Conservation (phyloP, 1,140 invertebrate species). For the Hesperophylax magnus region DNA sequence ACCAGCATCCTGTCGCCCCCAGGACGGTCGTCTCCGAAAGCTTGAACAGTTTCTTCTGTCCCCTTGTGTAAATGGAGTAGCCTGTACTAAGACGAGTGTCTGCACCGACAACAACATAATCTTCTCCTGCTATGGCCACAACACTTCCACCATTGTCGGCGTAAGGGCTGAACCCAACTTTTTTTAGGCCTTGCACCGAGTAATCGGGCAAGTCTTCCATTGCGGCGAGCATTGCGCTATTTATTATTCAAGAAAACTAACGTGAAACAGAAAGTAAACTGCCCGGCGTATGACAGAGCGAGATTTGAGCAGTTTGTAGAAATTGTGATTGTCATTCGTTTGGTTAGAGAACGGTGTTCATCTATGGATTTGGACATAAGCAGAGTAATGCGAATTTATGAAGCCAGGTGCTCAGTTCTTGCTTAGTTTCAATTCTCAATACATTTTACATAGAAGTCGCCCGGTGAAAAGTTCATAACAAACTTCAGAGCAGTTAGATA, state of each 20-base stretch:
- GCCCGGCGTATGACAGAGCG: conserved; percentile 27
- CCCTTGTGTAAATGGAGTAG: conserved; percentile 89
- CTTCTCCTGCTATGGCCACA: conserved; percentile 93
- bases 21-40: conserved; percentile 88
- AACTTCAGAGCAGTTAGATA: too few species aligned
- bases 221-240: conserved; percentile 8
- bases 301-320: conserved; percentile 39
- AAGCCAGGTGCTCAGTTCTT: conserved; percentile 1
- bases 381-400: neutral
- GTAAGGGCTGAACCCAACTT: conserved; percentile 80
- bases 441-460: neutral
- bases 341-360: neutral
- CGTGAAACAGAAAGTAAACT: neutral
- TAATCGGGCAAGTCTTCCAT: conserved; percentile 74
- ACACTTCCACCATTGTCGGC: conserved; percentile 87
- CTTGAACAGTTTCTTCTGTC: conserved; percentile 88
- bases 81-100: conserved; percentile 95
- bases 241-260: neutral
- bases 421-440: neutral
- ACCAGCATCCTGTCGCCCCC: conserved; percentile 95
- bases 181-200: conserved; percentile 72
- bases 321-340: conserved; percentile 33
- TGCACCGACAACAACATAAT: conserved; percentile 88
- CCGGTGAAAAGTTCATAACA: too few species aligned
- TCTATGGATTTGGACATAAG: neutral